Base-by-base conservation (phyloP, 2,113 vertebrate genomes). In the Neodontobutis hainanensis region DNA sequence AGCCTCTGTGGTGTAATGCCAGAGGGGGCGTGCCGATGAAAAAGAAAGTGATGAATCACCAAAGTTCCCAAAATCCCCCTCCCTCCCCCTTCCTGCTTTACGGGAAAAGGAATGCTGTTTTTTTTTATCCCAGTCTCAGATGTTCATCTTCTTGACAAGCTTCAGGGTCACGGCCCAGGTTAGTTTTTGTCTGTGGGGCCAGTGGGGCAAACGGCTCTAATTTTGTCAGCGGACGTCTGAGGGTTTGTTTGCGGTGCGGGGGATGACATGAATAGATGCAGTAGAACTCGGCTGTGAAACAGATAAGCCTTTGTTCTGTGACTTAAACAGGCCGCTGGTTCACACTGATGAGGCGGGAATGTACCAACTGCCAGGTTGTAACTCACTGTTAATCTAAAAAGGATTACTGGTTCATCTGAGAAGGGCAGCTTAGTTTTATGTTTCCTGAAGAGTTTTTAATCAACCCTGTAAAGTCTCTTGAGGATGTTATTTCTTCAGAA, bases 1-100 rank as follows among this genome's bases (percentile, higher is more conserved):
- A 60, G 59, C 45, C 61, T 65, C 44, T 6, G 0, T 27, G 12
- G 15, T 51, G 45, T 9, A 8, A 70, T 58, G 80, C 77, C 19
- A 65, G 70, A 48, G 36, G 32, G 43, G 61, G 74, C 68, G 70
- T 48, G 80, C 59, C 38, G 34, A 43, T 75, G 87, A 88, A 87
- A 90, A 86, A 90, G 92, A 92, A 92, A 92, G 87, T 92, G 90
- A 92, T 93, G 91, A 93, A 76, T 93, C 92, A 93, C 88, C 4
- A 78, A 87, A 88, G 77, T 93, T 92, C 92, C 92, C 91, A 93
- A 93, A 92, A 92, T 85, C 69, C 84, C 82, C 85, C 81, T 74
- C 74, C 87, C 87, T 68, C 86, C 88, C 86, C 78, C 83, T 71
- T 87, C 87, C 86, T 80, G 73, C 67, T 80, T 93, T 93, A 92